Conservation (phyloP, 2,113 vertebrate genomes). For the Syngnathoides biaculeatus region DNA sequence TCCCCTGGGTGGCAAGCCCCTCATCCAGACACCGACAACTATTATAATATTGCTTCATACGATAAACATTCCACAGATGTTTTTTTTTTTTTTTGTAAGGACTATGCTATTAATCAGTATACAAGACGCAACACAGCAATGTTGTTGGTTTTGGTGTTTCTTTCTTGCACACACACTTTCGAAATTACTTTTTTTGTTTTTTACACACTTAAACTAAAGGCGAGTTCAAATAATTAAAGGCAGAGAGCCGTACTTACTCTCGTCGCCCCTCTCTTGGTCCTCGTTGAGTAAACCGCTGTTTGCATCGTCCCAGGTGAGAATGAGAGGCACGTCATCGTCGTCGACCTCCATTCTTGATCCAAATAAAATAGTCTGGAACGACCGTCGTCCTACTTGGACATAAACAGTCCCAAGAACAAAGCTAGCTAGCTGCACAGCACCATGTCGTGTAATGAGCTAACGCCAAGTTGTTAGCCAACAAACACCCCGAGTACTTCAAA, state of each 20-base stretch:
- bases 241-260: slow-evolving; percentile 77
- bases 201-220: no score
- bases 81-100: no score
- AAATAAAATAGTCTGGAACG: slow-evolving; percentile 4
- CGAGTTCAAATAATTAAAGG: neutral
- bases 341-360: slow-evolving; percentile 73
- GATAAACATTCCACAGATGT: no score
- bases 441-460: slow-evolving; percentile 26
- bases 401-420: neutral
- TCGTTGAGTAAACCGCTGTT: slow-evolving; percentile 68
- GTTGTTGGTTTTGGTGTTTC: no score
- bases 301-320: slow-evolving; percentile 89
- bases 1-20: no score
- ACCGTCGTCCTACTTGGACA: neutral
- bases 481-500: neutral
- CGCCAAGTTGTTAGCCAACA: slow-evolving; percentile 10
- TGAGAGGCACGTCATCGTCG: slow-evolving; percentile 89
- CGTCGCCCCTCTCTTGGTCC: slow-evolving; percentile 71
- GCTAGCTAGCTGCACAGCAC: slow-evolving; percentile 2
- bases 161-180: no score
- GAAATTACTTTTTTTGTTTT: no score
- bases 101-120: no score
- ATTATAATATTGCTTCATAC: no score
- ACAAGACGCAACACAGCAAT: no score
- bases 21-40: no score